Base-by-base conservation (phyloP, 2,888 invertebrate genomes). In the Tinea semifulvella region DNA sequence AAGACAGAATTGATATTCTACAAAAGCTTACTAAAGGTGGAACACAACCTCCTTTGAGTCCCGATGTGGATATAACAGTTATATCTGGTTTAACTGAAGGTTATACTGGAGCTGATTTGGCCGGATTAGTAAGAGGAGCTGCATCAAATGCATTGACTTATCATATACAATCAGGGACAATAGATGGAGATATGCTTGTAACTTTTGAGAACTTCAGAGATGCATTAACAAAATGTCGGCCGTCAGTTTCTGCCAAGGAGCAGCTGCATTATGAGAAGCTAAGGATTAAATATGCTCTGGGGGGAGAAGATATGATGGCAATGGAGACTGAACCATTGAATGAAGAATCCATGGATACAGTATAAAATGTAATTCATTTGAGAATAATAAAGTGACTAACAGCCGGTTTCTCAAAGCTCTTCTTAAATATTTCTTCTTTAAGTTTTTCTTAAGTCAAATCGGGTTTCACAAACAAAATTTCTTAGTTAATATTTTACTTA, bases 91-190 rank as follows among this genome's bases (percentile, higher is more conserved):
- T 89, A 47, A 84, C 85, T 3, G 86, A 91, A 11, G 90, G 93
- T 10, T 97, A 90, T 61, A 94, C 96, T 0, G 98, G 98, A 13
- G 98, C 98, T 1, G 98, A 98, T 80, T 77, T 99, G 46, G 90
- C 92, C 1, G 93, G 95, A 0, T 73, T 98, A 43, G 90, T 98
- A 0, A 84, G 93, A 53, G 94, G 96, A 60, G 94, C 98, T 0
- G 90, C 93, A 0, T 85, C 92, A 27, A 83, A 88, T 52, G 88
- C 95, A 0, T 69, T 98, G 36, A 89, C 90, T 46, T 92, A 91
- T 53, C 86, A 89, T 47, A 88, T 96, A 54, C 67, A 83, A 2
- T 75, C 77, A 51, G 79, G 77, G 2, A 75, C 82, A 1, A 55
- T 76, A 1, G 75, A 82, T 43, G 81, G 82, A 1, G 81, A 84